Evolutionary conservation across 2,888 invertebrate species (phyloP), one percentile per base, ranked within the genome.

Genomic region (Lysandra coridon): DNA sequence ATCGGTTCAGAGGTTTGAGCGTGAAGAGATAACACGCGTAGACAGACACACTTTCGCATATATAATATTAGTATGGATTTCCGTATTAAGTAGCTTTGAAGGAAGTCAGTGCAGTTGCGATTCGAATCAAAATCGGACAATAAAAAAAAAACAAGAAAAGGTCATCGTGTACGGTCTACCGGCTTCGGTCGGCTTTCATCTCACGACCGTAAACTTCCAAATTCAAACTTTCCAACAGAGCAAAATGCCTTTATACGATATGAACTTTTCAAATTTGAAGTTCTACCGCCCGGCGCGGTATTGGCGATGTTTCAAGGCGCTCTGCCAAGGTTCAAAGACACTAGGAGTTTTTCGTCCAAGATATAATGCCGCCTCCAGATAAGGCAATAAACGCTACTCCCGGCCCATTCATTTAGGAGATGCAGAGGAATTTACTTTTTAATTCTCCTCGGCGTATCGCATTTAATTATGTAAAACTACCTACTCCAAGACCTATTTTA

Each of bases 241-340:
- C 80, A 80, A 80, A 82, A 83, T 81, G 79, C 69, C 81, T 80
- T 80, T 80, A 82, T 82, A 81, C 81, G 82, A 81, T 81, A 78
- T 81, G 79, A 82, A 82, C 81, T 82, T 83, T 83, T 81, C 82
- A 83, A 83, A 83, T 82, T 85, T 84, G 81, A 86, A 86, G 85
- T 86, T 89, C 86, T 84, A 85, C 84, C 84, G 76, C 88, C 89
- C 87, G 86, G 85, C 84, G 87, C 87, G 88, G 85, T 87, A 87
- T 91, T 94, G 94, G 94, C 93, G 83, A 80, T 79, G 81, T 83
- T 90, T 93, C 94, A 94, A 93, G 87, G 88, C 88, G 88, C 88
- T 89, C 88, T 90, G 93, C 93, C 93, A 93, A 92, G 89, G 92
- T 92, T 94, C 92, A 92, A 91, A 93, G 92, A 89, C 93, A 89